Percentiles rank a stretch among this genome's conserved stretches.
phyloP scores from a whole-genome alignment of 2,113 vertebrate species.

The Synodontis membranacea region DNA sequence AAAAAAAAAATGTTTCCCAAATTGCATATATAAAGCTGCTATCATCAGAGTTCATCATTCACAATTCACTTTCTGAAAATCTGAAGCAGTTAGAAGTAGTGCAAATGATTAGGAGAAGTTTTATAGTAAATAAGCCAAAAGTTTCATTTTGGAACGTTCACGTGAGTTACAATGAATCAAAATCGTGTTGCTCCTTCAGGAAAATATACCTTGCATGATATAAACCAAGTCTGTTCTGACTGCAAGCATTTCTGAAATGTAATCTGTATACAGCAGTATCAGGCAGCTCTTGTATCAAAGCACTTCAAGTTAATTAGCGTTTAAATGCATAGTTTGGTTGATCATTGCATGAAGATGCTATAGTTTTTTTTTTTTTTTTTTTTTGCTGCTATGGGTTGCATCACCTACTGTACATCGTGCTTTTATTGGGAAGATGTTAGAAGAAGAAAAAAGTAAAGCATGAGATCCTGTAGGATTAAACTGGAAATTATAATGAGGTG shows the following conservation, averaged over 20 bases:
- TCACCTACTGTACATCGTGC: neutral
- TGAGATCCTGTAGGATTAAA: neutral
- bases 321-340: neutral
- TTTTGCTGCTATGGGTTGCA: neutral
- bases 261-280: no score
- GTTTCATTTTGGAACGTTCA: neutral
- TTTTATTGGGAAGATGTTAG: neutral
- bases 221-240: neutral
- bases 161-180: neutral
- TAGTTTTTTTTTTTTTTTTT: no score
- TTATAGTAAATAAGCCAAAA: neutral
- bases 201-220: neutral
- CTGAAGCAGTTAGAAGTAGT: neutral
- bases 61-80: neutral
- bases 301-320: neutral
- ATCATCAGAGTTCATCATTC: neutral
- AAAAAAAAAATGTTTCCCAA: neutral
- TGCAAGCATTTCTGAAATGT: slow-evolving; percentile 5
- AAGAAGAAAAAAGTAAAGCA: neutral
- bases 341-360: neutral
- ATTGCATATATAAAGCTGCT: neutral
- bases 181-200: neutral
- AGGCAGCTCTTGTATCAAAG: neutral
- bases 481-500: neutral
- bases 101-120: neutral